Percentiles rank a stretch among this genome's conserved stretches.
phyloP scores from a whole-genome alignment of 2,797 vertebrate genomes.

The Heliangelus exortis region DNA sequence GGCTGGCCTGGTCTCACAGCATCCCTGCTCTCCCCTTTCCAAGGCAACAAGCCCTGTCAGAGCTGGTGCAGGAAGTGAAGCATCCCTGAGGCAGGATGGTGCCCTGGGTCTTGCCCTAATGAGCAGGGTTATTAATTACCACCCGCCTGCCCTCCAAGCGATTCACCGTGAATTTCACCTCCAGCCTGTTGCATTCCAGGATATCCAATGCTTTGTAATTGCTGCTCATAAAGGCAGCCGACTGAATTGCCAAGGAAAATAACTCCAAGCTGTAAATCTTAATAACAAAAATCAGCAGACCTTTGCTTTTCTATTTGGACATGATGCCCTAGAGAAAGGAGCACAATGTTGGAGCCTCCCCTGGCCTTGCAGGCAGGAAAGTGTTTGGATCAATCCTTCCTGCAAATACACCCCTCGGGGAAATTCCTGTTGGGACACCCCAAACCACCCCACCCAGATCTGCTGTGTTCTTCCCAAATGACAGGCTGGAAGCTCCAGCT shows the following conservation, averaged over 20 bases:
- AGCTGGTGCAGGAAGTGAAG: neutral
- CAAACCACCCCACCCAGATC: neutral
- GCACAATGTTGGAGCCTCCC: neutral
- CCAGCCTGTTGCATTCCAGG: constrained; percentile 57
- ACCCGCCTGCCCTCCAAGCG: neutral
- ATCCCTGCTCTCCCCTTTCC: neutral
- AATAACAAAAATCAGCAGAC: constrained; percentile 52
- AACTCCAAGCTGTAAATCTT: constrained; percentile 68
- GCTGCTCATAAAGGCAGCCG: constrained; percentile 56
- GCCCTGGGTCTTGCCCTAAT: constrained; percentile 47
- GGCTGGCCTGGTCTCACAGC: constrained; percentile 2
- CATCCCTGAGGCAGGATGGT: constrained; percentile 19
- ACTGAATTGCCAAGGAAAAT: constrained; percentile 59
- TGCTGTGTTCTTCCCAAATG: neutral
- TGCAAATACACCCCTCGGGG: neutral
- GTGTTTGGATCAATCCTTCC: neutral
- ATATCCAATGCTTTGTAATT: constrained; percentile 58
- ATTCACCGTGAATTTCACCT: neutral
- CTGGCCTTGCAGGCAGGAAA: neutral
- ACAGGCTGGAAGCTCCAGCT: neutral
- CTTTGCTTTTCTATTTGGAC: constrained; percentile 42
- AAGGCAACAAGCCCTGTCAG: neutral
- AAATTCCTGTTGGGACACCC: neutral
- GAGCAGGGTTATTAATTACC: constrained; percentile 40
- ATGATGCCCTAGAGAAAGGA: neutral